These are phyloP conservation scores for Melieria picta DNA, from an alignment of 2,888 invertebrate species.

Conservation along the genomic window DNA sequence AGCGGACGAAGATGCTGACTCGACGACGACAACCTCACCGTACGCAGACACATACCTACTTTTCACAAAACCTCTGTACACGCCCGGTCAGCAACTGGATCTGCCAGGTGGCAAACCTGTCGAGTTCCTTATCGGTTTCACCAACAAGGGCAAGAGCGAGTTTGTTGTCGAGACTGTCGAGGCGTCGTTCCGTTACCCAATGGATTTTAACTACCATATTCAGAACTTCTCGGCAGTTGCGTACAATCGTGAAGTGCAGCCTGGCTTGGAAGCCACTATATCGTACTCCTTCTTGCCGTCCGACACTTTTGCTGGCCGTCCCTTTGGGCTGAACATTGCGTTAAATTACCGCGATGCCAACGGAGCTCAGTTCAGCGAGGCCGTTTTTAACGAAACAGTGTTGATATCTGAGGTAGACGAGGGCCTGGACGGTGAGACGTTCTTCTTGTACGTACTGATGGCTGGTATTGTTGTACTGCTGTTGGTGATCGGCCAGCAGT, in stretches of 20 bases:
- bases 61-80: constrained; percentile 82
- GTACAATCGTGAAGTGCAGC: constrained; percentile 88
- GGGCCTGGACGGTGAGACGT: constrained; percentile 97
- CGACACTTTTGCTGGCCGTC: constrained; percentile 96
- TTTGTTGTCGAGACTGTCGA: constrained; percentile 93
- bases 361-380: constrained; percentile 76
- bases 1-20: constrained; percentile 68
- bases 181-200: constrained; percentile 98
- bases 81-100: constrained; percentile 75
- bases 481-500: constrained; percentile 89
- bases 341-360: constrained; percentile 86
- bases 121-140: constrained; percentile 95
- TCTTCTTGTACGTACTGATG: constrained; percentile 96
- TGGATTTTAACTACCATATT: constrained; percentile 98
- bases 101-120: constrained; percentile 84
- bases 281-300: constrained; percentile 95
- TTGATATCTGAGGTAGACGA: constrained; percentile 96
- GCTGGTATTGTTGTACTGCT: constrained; percentile 88
- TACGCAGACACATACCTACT: constrained; percentile 92
- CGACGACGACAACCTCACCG: constrained; percentile 74
- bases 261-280: constrained; percentile 92
- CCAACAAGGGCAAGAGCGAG: constrained; percentile 91
- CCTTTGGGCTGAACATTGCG: constrained; percentile 94
- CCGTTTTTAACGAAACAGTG: constrained; percentile 97
- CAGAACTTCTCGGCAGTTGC: constrained; percentile 96